A percentile compares a stretch with the other conserved stretches of the same genome.
Evolutionary conservation across 2,113 vertebrate genomes (phyloP).

Genomic region (Pelecanoides urinatrix): DNA sequence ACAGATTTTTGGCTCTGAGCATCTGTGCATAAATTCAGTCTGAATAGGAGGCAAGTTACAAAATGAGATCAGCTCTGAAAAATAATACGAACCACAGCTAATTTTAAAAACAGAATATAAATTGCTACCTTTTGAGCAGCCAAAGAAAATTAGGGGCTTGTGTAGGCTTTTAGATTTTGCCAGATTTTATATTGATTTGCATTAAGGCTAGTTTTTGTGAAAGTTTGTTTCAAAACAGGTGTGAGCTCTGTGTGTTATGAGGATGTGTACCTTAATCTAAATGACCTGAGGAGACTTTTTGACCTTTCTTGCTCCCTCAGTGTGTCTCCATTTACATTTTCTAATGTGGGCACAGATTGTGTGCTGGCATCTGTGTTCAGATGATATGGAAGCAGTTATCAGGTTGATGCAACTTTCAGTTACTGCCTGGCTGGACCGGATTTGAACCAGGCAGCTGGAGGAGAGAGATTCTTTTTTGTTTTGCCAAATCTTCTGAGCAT

Average conservation of each 20-base stretch:
- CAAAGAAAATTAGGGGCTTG: neutral
- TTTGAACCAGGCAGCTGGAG: neutral
- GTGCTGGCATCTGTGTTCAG: neutral
- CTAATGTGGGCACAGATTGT: neutral
- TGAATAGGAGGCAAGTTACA: neutral
- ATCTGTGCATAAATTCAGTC: conserved; percentile 24
- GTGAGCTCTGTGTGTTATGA: neutral
- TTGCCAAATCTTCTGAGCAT: neutral
- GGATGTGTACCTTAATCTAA: neutral
- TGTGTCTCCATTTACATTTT: neutral
- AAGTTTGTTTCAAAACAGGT: neutral
- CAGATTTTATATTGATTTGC: neutral
- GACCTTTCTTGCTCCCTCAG: neutral
- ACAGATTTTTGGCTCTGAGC: conserved; percentile 23
- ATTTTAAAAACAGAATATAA: neutral
- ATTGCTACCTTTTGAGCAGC: neutral
- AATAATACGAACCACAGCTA: neutral
- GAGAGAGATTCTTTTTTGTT: neutral
- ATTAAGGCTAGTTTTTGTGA: neutral
- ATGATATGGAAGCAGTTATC: neutral
- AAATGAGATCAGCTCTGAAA: conserved; percentile 49
- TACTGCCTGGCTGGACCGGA: neutral
- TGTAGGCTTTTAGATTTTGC: neutral
- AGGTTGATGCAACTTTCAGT: neutral
- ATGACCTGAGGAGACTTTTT: neutral